phyloP scores from a whole-genome alignment of 2,113 vertebrate species.

The Mandrillus leucophaeus region DNA sequence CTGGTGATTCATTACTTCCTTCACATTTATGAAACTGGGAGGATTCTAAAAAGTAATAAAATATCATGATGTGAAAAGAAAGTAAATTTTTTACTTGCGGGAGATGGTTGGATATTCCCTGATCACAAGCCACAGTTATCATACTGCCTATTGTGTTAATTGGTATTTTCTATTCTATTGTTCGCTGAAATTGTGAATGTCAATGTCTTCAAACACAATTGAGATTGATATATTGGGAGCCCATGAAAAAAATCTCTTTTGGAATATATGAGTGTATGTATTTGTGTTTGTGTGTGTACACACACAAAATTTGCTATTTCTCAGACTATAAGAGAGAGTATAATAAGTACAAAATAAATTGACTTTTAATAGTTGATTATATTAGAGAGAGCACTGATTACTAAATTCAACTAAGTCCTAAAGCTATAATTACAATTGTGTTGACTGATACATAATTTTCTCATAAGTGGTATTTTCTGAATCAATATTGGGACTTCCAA shows the following conservation, averaged over 20 bases:
- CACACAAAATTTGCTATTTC: background rate
- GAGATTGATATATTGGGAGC: background rate
- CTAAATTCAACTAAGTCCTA: background rate
- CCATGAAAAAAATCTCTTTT: background rate
- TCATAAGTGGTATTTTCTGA: background rate
- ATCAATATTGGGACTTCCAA: background rate
- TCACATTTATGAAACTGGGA: conserved; percentile 6
- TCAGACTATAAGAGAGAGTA: background rate
- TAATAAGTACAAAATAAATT: background rate
- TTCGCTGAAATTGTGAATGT: background rate
- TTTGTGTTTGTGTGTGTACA: background rate
- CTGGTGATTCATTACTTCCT: conserved; percentile 3
- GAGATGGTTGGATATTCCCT: background rate
- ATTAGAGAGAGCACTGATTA: background rate
- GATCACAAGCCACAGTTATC: background rate
- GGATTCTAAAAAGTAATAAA: conserved; percentile 12
- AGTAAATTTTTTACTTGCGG: background rate
- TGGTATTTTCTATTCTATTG: background rate
- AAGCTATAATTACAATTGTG: background rate
- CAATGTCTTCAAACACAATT: background rate
- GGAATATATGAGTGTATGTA: too few species aligned
- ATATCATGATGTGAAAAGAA: background rate
- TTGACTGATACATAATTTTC: background rate
- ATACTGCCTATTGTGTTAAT: background rate
- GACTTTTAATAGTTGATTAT: background rate